Percentiles rank a stretch among this genome's conserved stretches.
Conservation (phyloP, 1,140 invertebrate species). For the Hycleus phaleratus region DNA sequence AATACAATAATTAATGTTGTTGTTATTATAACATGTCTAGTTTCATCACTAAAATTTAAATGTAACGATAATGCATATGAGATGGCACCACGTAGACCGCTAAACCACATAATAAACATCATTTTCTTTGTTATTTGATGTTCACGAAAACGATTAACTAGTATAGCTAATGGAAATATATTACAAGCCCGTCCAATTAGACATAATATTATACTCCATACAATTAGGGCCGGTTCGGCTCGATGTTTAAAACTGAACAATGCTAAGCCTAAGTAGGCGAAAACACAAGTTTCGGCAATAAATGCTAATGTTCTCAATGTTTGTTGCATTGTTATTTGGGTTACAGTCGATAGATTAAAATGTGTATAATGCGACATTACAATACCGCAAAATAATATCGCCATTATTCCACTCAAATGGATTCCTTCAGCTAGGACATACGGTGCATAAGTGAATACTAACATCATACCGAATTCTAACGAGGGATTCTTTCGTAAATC, state of each 20-base stretch:
- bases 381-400: constrained; percentile 97
- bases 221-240: constrained; percentile 72
- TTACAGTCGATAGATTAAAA: constrained; percentile 95
- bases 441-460: constrained; percentile 96
- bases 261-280: constrained; percentile 96
- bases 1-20: constrained; percentile 95
- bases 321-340: constrained; percentile 98
- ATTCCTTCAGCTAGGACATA: constrained; percentile 97
- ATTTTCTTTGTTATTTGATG: constrained; percentile 97
- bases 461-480: constrained; percentile 95
- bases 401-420: constrained; percentile 96
- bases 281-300: constrained; percentile 97
- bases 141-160: constrained; percentile 93
- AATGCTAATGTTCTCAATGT: constrained; percentile 96
- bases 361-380: constrained; percentile 99
- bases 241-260: constrained; percentile 92
- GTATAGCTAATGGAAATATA: constrained; percentile 89
- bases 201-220: constrained; percentile 91
- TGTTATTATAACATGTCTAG: constrained; percentile 91
- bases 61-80: constrained; percentile 96
- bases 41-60: constrained; percentile 89
- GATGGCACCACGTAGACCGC: constrained; percentile 91
- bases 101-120: constrained; percentile 99
- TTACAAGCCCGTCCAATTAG: constrained; percentile 90
- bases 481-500: constrained; percentile 96